Evolutionary conservation across 2,113 vertebrate species (phyloP), one percentile per base, ranked within the genome.

Genomic region (Siniperca chuatsi): DNA sequence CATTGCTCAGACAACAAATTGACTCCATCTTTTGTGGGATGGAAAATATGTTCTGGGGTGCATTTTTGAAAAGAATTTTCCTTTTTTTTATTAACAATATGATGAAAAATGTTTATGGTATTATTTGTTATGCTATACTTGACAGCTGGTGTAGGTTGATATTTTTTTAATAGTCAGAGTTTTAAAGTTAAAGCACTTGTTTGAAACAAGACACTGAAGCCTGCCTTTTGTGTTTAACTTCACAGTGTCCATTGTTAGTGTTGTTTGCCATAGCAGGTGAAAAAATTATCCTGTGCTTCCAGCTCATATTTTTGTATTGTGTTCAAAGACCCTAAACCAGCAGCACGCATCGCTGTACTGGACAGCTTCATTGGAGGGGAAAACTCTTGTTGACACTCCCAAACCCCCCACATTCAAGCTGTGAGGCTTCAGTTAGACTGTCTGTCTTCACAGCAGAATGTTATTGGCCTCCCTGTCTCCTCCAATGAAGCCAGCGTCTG

Each of bases 181-280:
- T 87, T 81, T 75, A 83, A 82, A 57, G 73, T 80, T 9, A 64
- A 88, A 86, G 61, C 61, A 82, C 77, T 72, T 86, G 74, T 84
- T 8, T 73, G 61, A 42, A 57, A 75, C 37, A 3, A 21, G 79
- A 89, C 72, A 48, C 57, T 71, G 66, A 82, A 82, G 69, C 69
- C 82, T 82, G 89, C 85, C 81, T 86, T 83, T 87, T 78, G 52
- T 81, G 77, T 87, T 71, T 20, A 33, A 82, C 61, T 50, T 66
- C 57, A 20, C 46, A 70, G 85, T 84, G 71, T 90, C 65, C 9
- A 4, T 71, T 64, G 50, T 79, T 81, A 8, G 52, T 12, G 40
- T 81, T 77, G 54, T 91, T 93, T 90, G 87, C 89, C 87, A 87
- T 78, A 82, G 81, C 84, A 86, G 75, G 79, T 61, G 62, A 50